phyloP scores from a whole-genome alignment of 2,113 vertebrate species.

The Mastomys coucha region DNA sequence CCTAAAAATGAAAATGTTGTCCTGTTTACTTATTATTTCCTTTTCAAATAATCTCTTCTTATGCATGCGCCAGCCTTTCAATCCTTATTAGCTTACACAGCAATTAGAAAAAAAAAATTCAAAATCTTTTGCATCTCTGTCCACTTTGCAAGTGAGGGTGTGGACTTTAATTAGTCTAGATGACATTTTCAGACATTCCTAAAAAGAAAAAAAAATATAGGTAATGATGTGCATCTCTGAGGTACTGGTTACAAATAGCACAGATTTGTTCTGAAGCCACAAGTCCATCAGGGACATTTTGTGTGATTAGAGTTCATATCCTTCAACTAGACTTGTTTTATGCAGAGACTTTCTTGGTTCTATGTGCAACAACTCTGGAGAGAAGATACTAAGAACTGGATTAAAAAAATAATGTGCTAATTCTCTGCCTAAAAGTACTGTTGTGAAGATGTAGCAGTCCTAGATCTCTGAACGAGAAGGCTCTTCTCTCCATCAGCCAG shows the following conservation, averaged over 20 bases:
- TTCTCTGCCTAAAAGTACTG: neutral
- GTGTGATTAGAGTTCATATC: neutral
- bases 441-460: neutral
- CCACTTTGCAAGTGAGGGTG: neutral
- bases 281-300: neutral
- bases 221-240: neutral
- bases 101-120: neutral
- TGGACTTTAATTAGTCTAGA: neutral
- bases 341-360: neutral
- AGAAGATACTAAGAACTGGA: neutral
- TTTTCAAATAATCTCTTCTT: neutral
- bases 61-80: neutral
- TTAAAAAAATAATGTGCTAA: neutral
- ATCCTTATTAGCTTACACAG: neutral
- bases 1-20: neutral
- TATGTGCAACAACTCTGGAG: neutral
- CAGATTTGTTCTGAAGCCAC: neutral
- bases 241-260: neutral
- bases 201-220: neutral
- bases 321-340: neutral
- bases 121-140: neutral
- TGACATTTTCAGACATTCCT: neutral
- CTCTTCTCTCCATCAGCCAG: neutral
- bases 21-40: neutral
- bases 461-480: neutral